A percentile compares a stretch with the other conserved stretches of the same genome.
These are phyloP conservation scores for Tetragonula clypearis DNA, from an alignment of 1,140 invertebrate genomes.

Conservation along the genomic window DNA sequence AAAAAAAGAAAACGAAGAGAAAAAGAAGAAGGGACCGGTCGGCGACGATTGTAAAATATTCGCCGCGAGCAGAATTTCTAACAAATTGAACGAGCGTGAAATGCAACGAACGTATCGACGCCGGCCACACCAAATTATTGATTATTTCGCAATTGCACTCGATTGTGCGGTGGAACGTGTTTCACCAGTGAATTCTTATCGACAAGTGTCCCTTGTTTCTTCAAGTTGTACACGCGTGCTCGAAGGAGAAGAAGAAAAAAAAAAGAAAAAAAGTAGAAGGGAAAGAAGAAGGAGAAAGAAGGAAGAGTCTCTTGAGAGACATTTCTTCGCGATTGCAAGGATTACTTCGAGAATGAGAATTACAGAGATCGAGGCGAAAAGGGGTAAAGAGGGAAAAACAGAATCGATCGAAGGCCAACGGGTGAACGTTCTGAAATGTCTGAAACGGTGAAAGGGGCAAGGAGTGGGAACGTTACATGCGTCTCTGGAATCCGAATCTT, in stretches of 20 bases:
- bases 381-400: not conserved
- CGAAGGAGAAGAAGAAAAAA: not conserved
- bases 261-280: too few relatives aligned
- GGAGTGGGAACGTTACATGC: constrained; percentile 49
- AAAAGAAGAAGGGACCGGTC: not conserved
- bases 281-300: not conserved
- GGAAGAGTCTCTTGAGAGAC: not conserved
- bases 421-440: not conserved
- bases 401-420: not conserved
- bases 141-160: constrained; percentile 18
- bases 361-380: too few relatives aligned
- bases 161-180: not conserved
- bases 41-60: not conserved
- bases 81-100: not conserved
- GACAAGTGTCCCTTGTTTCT: not conserved
- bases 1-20: not conserved
- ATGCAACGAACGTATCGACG: constrained; percentile 5
- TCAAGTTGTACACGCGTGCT: not conserved
- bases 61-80: not conserved
- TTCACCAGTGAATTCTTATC: not conserved
- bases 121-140: constrained; percentile 20
- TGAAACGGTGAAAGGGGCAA: constrained; percentile 29
- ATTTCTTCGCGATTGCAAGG: not conserved
- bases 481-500: constrained; percentile 62
- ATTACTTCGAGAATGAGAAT: not conserved